These are phyloP conservation scores for Amniataba percoides DNA, from an alignment of 2,797 vertebrate species.

Conservation along the genomic window DNA sequence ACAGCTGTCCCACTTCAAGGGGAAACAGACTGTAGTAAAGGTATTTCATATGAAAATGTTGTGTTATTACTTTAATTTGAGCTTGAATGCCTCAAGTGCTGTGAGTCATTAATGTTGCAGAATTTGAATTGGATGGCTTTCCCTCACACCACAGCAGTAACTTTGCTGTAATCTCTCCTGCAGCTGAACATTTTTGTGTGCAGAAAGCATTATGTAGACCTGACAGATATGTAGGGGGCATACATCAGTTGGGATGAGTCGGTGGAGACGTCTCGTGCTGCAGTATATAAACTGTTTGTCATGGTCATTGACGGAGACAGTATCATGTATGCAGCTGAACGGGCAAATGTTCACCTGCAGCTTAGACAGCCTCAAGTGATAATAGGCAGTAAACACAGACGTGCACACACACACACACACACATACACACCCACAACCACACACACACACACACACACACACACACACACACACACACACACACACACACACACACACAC, in stretches of 20 bases:
- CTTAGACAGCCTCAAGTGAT: constrained; percentile 24
- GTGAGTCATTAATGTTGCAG: constrained; percentile 43
- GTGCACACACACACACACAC: constrained; percentile 3
- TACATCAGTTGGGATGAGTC: neutral
- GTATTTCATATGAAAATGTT: constrained; percentile 40
- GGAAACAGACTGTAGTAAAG: constrained; percentile 31
- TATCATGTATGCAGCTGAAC: neutral
- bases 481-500: too few relatives aligned
- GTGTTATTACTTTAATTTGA: constrained; percentile 48
- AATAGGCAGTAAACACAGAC: constrained; percentile 21
- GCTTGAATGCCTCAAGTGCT: constrained; percentile 29
- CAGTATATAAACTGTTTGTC: constrained; percentile 21
- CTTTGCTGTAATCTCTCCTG: neutral
- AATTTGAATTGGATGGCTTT: constrained; percentile 18
- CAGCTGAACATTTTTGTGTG: neutral
- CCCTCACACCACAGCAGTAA: neutral
- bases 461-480: too few relatives aligned
- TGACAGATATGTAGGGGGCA: neutral
- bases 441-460: too few relatives aligned
- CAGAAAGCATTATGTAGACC: constrained; percentile 1
- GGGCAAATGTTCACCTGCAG: constrained; percentile 16
- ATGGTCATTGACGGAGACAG: neutral
- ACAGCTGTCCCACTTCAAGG: constrained; percentile 32
- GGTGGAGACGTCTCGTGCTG: neutral
- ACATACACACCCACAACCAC: too few relatives aligned